Conservation (phyloP, 2,113 vertebrate species). For the Ptilonorhynchus violaceus region DNA sequence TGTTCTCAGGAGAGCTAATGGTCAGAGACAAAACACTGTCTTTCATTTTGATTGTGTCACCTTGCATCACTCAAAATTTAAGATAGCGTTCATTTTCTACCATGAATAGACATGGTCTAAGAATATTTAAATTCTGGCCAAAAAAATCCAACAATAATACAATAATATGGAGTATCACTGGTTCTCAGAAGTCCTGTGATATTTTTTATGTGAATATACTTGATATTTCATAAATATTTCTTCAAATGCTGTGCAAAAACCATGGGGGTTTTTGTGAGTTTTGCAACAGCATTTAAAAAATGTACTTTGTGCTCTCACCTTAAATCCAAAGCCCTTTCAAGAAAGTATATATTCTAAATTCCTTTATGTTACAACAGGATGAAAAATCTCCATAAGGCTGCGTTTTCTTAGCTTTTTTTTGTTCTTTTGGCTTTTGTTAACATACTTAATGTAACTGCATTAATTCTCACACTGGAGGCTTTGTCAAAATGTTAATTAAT, state of each 20-base stretch:
- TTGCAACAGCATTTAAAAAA: neutral
- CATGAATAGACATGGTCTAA: neutral
- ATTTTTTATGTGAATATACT: neutral
- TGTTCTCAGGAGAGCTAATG: neutral
- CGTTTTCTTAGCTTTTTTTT: neutral
- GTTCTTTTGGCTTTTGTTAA: neutral
- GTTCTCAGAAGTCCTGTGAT: neutral
- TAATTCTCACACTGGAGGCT: neutral
- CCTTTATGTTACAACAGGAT: neutral
- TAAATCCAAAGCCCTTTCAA: neutral
- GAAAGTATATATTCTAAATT: neutral
- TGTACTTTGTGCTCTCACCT: neutral
- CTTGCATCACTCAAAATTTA: neutral
- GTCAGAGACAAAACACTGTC: neutral
- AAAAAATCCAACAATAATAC: neutral
- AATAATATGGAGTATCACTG: accelerated
- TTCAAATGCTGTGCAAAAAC: neutral
- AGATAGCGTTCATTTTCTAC: neutral
- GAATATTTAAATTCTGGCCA: neutral
- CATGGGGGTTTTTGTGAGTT: neutral
- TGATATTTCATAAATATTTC: neutral
- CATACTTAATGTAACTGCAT: neutral
- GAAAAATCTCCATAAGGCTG: neutral
- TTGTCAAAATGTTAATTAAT: neutral
- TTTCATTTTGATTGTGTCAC: neutral